Percentiles rank a stretch among this genome's conserved stretches.
phyloP scores from a whole-genome alignment of 2,113 vertebrate species.

The Falco punctatus region DNA sequence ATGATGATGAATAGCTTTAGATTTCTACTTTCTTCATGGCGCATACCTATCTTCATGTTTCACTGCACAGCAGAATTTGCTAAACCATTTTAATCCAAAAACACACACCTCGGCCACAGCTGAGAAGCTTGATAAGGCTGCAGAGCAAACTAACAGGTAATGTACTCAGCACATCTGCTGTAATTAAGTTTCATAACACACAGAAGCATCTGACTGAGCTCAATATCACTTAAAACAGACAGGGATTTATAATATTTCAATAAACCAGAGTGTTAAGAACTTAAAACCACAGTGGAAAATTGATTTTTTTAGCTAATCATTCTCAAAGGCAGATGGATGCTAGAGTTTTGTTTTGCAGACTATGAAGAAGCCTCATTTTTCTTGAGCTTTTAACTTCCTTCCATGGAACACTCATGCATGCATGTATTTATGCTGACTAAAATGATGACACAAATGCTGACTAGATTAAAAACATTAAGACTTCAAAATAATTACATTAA shows the following conservation, averaged over 20 bases:
- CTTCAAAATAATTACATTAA: not conserved
- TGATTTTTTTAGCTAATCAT: not conserved
- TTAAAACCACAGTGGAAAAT: not conserved
- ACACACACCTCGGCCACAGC: not conserved
- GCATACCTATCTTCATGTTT: not conserved
- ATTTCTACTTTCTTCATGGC: not conserved
- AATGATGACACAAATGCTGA: not conserved
- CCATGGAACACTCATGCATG: not conserved
- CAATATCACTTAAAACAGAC: not conserved
- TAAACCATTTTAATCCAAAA: slow-evolving; percentile 41
- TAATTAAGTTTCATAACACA: not conserved
- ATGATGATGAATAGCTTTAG: not conserved
- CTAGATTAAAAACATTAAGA: not conserved
- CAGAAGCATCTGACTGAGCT: not conserved
- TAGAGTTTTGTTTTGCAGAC: not conserved
- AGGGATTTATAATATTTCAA: not conserved
- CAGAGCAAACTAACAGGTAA: not conserved
- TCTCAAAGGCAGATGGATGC: not conserved
- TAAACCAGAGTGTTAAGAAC: not conserved
- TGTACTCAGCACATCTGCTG: not conserved
- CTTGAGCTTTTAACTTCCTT: not conserved
- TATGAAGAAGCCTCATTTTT: not conserved
- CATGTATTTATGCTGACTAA: not conserved
- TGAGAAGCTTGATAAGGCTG: not conserved
- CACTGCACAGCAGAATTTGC: not conserved